Percentiles rank a stretch among this genome's conserved stretches.
Conservation (phyloP, 2,113 vertebrate genomes). For the Gymnogyps californianus region DNA sequence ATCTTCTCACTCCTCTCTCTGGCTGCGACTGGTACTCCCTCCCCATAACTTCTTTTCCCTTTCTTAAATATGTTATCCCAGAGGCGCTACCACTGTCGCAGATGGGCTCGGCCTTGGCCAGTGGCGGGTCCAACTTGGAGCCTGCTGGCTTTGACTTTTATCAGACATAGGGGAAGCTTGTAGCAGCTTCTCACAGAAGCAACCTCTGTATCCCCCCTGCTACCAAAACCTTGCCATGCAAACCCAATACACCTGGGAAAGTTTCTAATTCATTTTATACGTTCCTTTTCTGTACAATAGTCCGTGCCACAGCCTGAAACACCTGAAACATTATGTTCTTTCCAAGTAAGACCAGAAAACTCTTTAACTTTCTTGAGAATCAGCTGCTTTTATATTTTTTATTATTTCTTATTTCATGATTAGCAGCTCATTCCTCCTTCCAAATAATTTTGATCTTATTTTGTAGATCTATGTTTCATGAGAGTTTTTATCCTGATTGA, state of each 20-base stretch:
- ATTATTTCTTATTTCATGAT: background rate
- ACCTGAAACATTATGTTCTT: background rate
- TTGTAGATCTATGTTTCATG: background rate
- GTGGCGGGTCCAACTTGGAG: no score
- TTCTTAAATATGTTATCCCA: no score
- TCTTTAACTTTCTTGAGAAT: background rate
- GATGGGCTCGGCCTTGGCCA: no score
- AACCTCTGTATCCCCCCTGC: no score
- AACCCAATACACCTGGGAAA: background rate
- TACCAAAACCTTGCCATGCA: no score
- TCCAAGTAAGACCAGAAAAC: background rate
- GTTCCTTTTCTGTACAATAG: background rate
- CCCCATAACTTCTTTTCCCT: no score
- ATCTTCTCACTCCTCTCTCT: no score
- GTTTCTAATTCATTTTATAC: background rate
- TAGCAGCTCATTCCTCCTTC: background rate
- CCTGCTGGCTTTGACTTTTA: no score
- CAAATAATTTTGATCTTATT: background rate
- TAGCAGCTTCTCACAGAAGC: no score
- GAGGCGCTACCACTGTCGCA: no score
- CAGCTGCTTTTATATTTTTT: background rate
- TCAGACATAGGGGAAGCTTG: no score
- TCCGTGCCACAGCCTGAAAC: background rate
- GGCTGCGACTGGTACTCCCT: no score
- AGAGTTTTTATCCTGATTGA: background rate